Evolutionary conservation across 2,113 vertebrate genomes (phyloP).

Genomic region (Prochilodus magdalenae): DNA sequence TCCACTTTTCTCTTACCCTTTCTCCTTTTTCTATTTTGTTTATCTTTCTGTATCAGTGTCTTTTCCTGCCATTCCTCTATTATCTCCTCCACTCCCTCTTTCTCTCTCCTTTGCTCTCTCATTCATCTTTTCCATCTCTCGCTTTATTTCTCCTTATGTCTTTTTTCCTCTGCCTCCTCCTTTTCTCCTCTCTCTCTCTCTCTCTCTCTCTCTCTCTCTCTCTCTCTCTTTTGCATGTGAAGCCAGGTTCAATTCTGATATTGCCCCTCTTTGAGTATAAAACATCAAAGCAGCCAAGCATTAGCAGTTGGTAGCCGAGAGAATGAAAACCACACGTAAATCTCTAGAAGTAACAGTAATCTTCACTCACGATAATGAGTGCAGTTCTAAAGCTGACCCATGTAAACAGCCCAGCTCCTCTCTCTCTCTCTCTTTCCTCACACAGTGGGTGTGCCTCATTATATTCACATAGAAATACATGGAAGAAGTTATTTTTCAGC

Average conservation of each 20-base stretch:
- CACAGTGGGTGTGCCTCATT: neutral
- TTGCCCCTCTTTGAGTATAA: neutral
- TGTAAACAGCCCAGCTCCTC: neutral
- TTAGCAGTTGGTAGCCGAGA: neutral
- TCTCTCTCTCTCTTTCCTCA: neutral
- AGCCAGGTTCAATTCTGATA: neutral
- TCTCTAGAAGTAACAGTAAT: neutral
- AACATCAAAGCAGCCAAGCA: neutral
- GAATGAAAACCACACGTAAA: neutral
- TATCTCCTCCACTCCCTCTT: too few species aligned
- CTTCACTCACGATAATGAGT: neutral
- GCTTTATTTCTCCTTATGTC: neutral
- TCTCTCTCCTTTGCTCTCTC: too few species aligned
- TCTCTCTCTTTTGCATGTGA: neutral
- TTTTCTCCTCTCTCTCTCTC: neutral
- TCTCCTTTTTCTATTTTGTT: too few species aligned
- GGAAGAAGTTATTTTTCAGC: conserved; percentile 18
- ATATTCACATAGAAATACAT: neutral
- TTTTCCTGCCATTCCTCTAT: too few species aligned
- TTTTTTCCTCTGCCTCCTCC: neutral
- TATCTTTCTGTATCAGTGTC: too few species aligned
- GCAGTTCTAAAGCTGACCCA: neutral
- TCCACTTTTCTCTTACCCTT: too few species aligned
- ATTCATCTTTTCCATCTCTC: too few species aligned
- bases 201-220: neutral